Conservation (phyloP, 2,113 vertebrate genomes). For the Oplegnathus fasciatus region DNA sequence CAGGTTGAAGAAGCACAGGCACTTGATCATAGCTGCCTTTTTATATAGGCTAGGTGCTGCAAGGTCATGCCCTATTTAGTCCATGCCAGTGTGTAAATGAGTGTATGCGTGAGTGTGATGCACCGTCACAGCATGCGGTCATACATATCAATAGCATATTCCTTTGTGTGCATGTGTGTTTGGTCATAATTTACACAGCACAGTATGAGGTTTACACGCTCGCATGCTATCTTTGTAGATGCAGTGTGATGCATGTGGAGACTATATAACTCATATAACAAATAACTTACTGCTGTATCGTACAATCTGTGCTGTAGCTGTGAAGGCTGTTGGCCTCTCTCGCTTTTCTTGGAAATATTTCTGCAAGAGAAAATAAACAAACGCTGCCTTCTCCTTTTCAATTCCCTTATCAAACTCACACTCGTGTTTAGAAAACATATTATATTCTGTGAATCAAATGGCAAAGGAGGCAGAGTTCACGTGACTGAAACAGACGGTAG, state of each 20-base stretch:
- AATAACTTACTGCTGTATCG: conserved; percentile 10
- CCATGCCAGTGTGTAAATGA: background rate
- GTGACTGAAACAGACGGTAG: background rate
- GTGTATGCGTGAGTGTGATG: background rate
- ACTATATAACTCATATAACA: conserved; percentile 11
- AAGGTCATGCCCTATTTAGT: conserved; percentile 68
- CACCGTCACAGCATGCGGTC: conserved; percentile 38
- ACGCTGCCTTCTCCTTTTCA: conserved; percentile 10
- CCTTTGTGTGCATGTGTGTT: conserved; percentile 27
- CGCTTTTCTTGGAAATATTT: conserved; percentile 3
- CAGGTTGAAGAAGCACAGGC: background rate
- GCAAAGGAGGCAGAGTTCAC: background rate
- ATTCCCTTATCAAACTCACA: background rate
- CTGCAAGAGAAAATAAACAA: conserved; percentile 24
- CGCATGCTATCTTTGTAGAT: conserved; percentile 14
- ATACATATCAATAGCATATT: conserved; percentile 48
- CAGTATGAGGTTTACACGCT: conserved; percentile 19
- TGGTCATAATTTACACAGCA: conserved; percentile 18
- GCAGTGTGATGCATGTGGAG: conserved; percentile 23
- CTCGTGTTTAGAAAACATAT: conserved; percentile 12
- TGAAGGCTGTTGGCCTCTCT: background rate
- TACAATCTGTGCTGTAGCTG: background rate
- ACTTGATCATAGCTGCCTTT: conserved; percentile 26
- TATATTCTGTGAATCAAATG: conserved; percentile 19
- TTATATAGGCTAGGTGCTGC: conserved; percentile 43